A percentile compares a stretch with the other conserved stretches of the same genome.
Conservation (phyloP, 2,113 vertebrate genomes). For the Sebastes fasciatus region DNA sequence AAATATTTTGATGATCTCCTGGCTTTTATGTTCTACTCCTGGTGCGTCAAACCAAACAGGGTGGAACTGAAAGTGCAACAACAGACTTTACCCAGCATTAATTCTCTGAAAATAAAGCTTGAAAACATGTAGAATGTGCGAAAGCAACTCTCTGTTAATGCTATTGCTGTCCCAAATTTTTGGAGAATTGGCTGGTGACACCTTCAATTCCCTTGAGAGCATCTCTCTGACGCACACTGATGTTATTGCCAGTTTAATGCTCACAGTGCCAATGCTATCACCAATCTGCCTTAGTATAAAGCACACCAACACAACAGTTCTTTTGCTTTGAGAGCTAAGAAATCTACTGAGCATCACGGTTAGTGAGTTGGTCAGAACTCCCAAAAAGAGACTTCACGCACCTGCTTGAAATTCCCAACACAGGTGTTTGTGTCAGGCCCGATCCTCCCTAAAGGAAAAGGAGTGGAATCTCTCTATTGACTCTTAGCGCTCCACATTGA, state of each 20-base stretch:
- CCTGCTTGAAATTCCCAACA: conserved; percentile 55
- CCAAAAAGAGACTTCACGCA: conserved; percentile 43
- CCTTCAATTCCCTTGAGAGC: not conserved
- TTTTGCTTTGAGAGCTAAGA: not conserved
- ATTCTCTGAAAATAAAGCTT: conserved; percentile 10
- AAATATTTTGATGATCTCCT: not conserved
- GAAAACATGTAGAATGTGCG: not conserved
- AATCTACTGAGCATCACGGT: not conserved
- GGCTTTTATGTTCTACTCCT: not conserved
- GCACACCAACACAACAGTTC: not conserved
- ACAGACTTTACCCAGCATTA: not conserved
- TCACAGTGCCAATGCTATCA: not conserved
- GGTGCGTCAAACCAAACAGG: not conserved
- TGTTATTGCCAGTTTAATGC: conserved; percentile 8
- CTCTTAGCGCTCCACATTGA: not conserved
- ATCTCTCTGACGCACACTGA: conserved; percentile 14
- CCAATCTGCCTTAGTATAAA: not conserved
- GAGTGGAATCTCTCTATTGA: not conserved
- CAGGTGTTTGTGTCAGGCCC: conserved; percentile 39
- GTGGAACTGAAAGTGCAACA: not conserved
- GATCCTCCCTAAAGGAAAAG: not conserved
- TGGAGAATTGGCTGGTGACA: conserved; percentile 12
- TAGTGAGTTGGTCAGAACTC: not conserved
- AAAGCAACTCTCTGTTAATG: not conserved
- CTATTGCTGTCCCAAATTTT: not conserved